phyloP scores from a whole-genome alignment of 2,797 vertebrate genomes.

The Pempheris klunzingeri region DNA sequence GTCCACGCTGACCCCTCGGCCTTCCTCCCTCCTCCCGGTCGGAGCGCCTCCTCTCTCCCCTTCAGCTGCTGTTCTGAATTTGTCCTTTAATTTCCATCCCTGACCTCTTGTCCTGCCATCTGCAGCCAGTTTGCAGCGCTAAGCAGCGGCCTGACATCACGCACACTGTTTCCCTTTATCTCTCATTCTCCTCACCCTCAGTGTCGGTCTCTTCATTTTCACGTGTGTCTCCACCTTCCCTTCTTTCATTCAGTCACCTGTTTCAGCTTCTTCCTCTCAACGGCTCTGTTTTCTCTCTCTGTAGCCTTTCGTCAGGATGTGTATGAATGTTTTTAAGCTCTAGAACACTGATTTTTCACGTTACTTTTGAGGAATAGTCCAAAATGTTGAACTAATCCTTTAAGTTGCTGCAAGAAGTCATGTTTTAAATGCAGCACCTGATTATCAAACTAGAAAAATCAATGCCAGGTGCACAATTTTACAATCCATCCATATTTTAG shows the following conservation, averaged over 20 bases:
- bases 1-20: conserved; percentile 51
- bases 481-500: not conserved
- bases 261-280: not conserved
- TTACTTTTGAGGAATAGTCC: not conserved
- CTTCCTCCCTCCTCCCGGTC: conserved; percentile 23
- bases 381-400: not conserved
- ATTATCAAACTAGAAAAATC: not conserved
- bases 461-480: not conserved
- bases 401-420: too few species aligned
- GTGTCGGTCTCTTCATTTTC: not conserved
- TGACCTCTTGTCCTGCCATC: conserved; percentile 75
- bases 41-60: conserved; percentile 29
- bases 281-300: not conserved
- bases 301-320: not conserved
- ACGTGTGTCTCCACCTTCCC: not conserved
- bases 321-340: not conserved
- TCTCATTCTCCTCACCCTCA: conserved; percentile 9
- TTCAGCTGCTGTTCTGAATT: conserved; percentile 75
- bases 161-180: conserved; percentile 34
- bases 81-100: conserved; percentile 78
- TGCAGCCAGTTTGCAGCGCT: conserved; percentile 68
- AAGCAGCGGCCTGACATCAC: conserved; percentile 60
- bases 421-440: not conserved
- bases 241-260: not conserved
- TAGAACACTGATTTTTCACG: not conserved